Evolutionary conservation across 2,797 vertebrate species (phyloP).

Genomic region (Thamnophis elegans): DNA sequence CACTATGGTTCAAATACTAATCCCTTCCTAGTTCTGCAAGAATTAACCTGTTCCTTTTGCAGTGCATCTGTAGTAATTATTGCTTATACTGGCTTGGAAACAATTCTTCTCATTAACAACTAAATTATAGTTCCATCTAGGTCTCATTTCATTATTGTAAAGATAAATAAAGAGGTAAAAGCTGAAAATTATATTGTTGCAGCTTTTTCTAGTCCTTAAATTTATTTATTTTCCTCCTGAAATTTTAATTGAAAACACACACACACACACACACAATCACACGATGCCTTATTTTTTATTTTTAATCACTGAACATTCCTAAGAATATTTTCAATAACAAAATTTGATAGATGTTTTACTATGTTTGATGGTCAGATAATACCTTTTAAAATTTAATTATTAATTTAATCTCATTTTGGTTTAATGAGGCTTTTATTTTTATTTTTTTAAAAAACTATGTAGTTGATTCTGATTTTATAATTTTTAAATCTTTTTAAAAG

Average conservation of each 20-base stretch:
- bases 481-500: background rate
- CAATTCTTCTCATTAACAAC: background rate
- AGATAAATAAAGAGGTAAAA: constrained; percentile 28
- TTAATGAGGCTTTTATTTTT: constrained; percentile 10
- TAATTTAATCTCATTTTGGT: constrained; percentile 33
- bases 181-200: constrained; percentile 38
- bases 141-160: constrained; percentile 34
- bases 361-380: constrained; percentile 21
- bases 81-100: constrained; percentile 42
- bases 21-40: constrained; percentile 30
- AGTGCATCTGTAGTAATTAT: constrained; percentile 24
- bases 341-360: background rate
- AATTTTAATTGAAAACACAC: constrained; percentile 31
- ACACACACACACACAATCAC: background rate
- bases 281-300: constrained; percentile 15
- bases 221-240: background rate
- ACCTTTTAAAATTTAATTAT: background rate
- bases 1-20: constrained; percentile 15
- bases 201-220: constrained; percentile 28
- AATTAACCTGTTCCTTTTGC: constrained; percentile 47
- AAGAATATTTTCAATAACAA: constrained; percentile 23
- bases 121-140: constrained; percentile 47
- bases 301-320: constrained; percentile 29
- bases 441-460: background rate
- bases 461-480: constrained; percentile 16